Conservation (phyloP, 2,113 vertebrate genomes). For the Channa argus region DNA sequence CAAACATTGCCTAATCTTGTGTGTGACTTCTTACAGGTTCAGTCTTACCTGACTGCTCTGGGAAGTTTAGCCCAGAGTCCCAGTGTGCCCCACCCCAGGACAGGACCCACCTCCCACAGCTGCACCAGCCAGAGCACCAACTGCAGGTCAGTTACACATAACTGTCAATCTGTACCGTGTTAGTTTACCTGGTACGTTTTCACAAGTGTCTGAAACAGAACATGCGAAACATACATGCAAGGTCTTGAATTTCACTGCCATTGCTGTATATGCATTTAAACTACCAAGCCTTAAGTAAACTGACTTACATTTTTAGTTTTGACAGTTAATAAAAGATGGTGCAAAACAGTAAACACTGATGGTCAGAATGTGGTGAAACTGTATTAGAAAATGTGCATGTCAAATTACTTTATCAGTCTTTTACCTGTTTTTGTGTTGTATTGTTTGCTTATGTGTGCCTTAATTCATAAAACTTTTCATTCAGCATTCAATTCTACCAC, state of each 20-base stretch:
- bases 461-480: neutral
- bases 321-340: neutral
- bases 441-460: conserved; percentile 12
- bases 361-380: conserved; percentile 4
- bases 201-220: conserved; percentile 13
- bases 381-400: conserved; percentile 1
- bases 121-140: conserved; percentile 81
- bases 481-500: conserved; percentile 2
- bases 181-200: conserved; percentile 17
- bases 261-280: too few species aligned
- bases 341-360: neutral
- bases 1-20: conserved; percentile 37
- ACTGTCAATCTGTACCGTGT: conserved; percentile 38
- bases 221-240: too few species aligned
- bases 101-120: conserved; percentile 82
- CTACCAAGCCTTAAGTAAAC: too few species aligned
- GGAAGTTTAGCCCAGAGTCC: conserved; percentile 77
- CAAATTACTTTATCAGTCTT: conserved; percentile 2
- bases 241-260: too few species aligned
- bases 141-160: conserved; percentile 86
- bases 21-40: conserved; percentile 85
- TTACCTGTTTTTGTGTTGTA: neutral
- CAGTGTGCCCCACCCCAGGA: conserved; percentile 65
- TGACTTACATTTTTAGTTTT: too few species aligned
- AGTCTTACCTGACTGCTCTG: conserved; percentile 88